phyloP scores from a whole-genome alignment of 92 coral and sea anemone species.

The Metridium senile region DNA sequence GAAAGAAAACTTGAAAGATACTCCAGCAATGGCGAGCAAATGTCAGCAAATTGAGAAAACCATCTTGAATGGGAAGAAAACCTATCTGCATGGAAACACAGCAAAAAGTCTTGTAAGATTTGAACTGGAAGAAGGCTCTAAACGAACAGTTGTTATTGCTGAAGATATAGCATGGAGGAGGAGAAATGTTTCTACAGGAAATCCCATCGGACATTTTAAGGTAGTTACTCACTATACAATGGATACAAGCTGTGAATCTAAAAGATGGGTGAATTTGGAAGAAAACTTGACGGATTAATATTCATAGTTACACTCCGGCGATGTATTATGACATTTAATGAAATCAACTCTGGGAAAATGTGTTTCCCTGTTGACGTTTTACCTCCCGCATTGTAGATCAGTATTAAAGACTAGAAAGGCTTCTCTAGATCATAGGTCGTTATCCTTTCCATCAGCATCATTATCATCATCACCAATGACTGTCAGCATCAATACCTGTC shows the following conservation, averaged over 20 bases:
- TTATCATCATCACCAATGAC: too few relatives aligned
- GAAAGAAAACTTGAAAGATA: too few relatives aligned
- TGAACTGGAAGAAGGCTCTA: slow-evolving; percentile 44
- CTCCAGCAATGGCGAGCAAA: background rate
- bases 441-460: too few relatives aligned
- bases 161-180: slow-evolving; percentile 42
- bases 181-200: slow-evolving; percentile 5
- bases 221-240: slow-evolving; percentile 30
- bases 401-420: too few relatives aligned
- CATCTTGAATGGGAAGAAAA: slow-evolving; percentile 54
- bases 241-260: slow-evolving; percentile 32
- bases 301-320: too few relatives aligned
- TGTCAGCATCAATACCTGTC: too few relatives aligned
- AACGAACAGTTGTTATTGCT: slow-evolving; percentile 54
- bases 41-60: slow-evolving; percentile 35
- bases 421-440: too few relatives aligned
- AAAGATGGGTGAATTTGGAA: slow-evolving; percentile 23
- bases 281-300: too few relatives aligned
- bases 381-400: too few relatives aligned
- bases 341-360: too few relatives aligned
- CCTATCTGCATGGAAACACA: slow-evolving; percentile 37
- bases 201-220: slow-evolving; percentile 8
- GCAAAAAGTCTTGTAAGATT: slow-evolving; percentile 38
- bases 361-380: too few relatives aligned
- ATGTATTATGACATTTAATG: too few relatives aligned